Base-by-base conservation (phyloP, 1,140 invertebrate genomes). In the Eumaeus atala region DNA sequence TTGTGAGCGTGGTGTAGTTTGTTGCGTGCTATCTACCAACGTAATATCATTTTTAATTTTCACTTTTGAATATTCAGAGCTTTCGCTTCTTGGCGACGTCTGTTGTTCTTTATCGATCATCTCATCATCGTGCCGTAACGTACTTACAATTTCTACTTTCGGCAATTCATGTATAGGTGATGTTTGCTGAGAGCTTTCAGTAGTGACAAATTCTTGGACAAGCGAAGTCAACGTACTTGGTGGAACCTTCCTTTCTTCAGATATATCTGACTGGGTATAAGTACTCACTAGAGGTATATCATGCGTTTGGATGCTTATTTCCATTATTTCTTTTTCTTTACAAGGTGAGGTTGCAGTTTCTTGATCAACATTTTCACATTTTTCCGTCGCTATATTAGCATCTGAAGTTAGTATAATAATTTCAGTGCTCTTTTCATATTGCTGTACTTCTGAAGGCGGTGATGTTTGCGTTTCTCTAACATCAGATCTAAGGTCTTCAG, bases 271-370 rank as follows among this genome's bases (percentile, higher is more conserved):
- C 54, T 87, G 84, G 1, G 84, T 87, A 17, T 56, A 77, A 18
- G 62, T 61, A 61, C 69, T 74, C 0, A 73, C 64, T n/a, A 74
- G 51, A 40, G 75, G 64, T 50, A 85, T 56, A 58, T 75, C 70
- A 37, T 75, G 67, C 11, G 85, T 90, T 70, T 90, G 90, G 44
- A 87, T 88, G 54, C 89, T 84, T 3, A 73, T 87, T 70, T 90
- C 90, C 51, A 59, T 67, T 34, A 78, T 50, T 56, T 79, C 67
- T 34, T 66, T 76, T 67, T 79, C 67, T n/a, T n/a, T n/a, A 11
- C 68, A 51, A 16, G 85, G 86, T 48, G 82, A 71, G 16, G 77
- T 88, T 44, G 74, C 76, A 11, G 84, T 87, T 66, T 78, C 75
- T 61, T 84, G 73, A 51, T 87, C 81, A 47, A 65, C 48, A 11